phyloP scores from a whole-genome alignment of 2,888 invertebrate genomes.

The Drosophila austrosaltans region DNA sequence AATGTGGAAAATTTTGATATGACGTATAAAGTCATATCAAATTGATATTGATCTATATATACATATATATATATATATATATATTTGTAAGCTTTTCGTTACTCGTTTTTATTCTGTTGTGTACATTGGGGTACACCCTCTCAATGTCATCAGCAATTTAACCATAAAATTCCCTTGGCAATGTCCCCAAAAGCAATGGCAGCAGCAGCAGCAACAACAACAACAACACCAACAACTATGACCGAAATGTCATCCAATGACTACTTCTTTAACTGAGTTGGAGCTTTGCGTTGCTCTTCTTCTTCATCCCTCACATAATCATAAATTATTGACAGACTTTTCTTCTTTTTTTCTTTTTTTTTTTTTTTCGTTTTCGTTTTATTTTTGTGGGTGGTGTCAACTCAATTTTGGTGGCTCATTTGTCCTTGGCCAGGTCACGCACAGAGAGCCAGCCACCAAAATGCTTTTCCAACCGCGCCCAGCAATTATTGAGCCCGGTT shows the following conservation, averaged over 20 bases:
- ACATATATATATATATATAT: background rate
- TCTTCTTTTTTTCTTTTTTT: background rate
- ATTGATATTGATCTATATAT: slow-evolving; percentile 12
- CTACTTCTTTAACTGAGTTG: slow-evolving; percentile 15
- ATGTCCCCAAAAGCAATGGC: background rate
- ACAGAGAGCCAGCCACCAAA: slow-evolving; percentile 12
- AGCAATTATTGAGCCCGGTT: slow-evolving; percentile 14
- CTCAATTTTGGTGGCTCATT: slow-evolving; percentile 42
- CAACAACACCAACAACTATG: slow-evolving; percentile 9
- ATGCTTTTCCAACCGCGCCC: slow-evolving; percentile 15
- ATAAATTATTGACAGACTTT: slow-evolving; percentile 52
- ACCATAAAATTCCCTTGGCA: slow-evolving; percentile 15
- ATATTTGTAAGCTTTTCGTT: background rate
- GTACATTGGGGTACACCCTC: background rate
- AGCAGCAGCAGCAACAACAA: background rate
- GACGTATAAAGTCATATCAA: slow-evolving; percentile 7
- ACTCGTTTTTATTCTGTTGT: background rate
- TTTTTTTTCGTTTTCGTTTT: background rate
- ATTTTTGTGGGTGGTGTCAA: slow-evolving; percentile 39
- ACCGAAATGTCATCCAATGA: slow-evolving; percentile 11
- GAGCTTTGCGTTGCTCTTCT: slow-evolving; percentile 40
- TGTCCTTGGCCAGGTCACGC: slow-evolving; percentile 57
- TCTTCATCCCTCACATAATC: slow-evolving; percentile 42
- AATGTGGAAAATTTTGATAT: background rate
- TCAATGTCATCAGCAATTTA: slow-evolving; percentile 16